Evolutionary conservation across 2,797 vertebrate species (phyloP), one percentile per base, ranked within the genome.

Genomic region (Scleropages formosus): DNA sequence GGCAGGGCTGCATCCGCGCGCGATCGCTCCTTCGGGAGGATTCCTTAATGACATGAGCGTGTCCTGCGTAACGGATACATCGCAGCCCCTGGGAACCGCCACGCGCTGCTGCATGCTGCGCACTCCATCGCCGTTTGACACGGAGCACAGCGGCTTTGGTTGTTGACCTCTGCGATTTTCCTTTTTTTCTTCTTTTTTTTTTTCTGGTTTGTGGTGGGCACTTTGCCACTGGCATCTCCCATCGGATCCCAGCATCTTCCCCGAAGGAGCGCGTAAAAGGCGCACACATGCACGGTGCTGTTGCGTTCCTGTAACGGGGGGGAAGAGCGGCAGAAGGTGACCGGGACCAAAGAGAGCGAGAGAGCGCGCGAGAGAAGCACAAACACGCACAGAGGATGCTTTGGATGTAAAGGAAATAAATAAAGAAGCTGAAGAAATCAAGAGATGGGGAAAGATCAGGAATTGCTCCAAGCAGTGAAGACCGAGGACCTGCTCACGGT

Each of bases 391-490:
- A 83, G 89, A 93, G 73, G 83, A 84, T 92, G 91, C 87, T 91
- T 86, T 85, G 85, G 89, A 88, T 89, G 85, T 93, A 88, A 87
- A 80, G 73, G 20, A 77, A 79, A 83, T 46, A 77, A 80, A 83
- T 79, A 83, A 66, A 60, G 22, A 16, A 39, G 27, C 18, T 24
- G 49, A 76, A 59, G 47, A 71, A 66, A 78, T 65, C 76, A 79
- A 84, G 94, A 90, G 91, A 98, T 98, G 96, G 96, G 96, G 91
- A 98, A 98, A 91, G 96, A 98, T 91, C 96, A 98, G 92, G 96
- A 98, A 91, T 93, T 98, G 91, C 95, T 98, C 88, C 96, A 98
- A 93, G 96, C 96, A 85, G 96, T 98, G 85, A 98, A 98, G 91
- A 95, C 94, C 89, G 96, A 98, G 93, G 96, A 98, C 92, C 87